Base-by-base conservation (phyloP, 2,888 invertebrate genomes). In the Polyommatus iphigenia region DNA sequence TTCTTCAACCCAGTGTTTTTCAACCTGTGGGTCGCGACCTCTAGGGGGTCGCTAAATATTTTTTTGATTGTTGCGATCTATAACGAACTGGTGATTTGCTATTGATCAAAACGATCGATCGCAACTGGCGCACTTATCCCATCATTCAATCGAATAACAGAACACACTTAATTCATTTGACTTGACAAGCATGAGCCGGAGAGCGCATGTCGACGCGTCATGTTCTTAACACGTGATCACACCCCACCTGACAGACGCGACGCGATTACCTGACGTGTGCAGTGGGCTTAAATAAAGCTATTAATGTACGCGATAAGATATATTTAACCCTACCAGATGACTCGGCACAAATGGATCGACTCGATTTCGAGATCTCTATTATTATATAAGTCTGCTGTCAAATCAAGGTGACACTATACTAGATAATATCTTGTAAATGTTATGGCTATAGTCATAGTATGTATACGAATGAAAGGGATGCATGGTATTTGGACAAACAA, bases 141-240 rank as follows among this genome's bases (percentile, higher is more conserved):
- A 13, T 46, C 46, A 10, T 46, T 46, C 46, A 46, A 10, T 46
- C 46, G 10, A 54, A 13, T 24, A 20, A 62, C 20, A 59, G 59
- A 59, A 59, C 62, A 62, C 62, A 62, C 13, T 24, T 62, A 62
- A 24, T 62, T 24, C 24, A 62, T 62, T 62, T 62, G 54, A 62
- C 62, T 13, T 20, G 62, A 62, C 24, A 62, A 62, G 62, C 1
- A 20, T 62, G 62, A 62, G 62, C 62, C 24, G 62, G 62, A 62
- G 24, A 13, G 24, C 4, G 3, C 24, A 10, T 62, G 24, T 62
- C 24, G 24, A 20, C 24, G 62, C 13, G 62, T 62, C 62, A 20
- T 62, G 62, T 62, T 24, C 8, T 62, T 62, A 62, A 62, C 62
- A 24, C 24, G 20, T 20, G 20, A 24, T 20, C 62, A 62, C 62